Evolutionary conservation across 2,888 invertebrate genomes (phyloP).

Genomic region (Dynastes maya): DNA sequence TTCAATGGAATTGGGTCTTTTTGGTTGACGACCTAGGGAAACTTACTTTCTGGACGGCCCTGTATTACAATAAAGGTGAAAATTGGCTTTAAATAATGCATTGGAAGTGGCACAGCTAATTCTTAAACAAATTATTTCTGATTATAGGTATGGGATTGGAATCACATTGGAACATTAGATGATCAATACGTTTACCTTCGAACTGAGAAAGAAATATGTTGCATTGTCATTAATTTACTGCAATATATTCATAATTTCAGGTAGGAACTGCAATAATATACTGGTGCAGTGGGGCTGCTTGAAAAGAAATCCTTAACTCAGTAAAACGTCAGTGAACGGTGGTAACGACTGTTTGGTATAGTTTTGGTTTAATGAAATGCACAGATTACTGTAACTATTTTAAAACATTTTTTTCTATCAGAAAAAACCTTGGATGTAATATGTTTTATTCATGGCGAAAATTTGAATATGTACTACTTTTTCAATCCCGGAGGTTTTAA

Average conservation of each 20-base stretch:
- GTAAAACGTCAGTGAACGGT: not conserved
- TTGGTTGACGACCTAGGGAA: not conserved
- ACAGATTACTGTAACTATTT: too few relatives aligned
- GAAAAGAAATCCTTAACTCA: not conserved
- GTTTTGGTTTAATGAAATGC: too few relatives aligned
- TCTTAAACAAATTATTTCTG: not conserved
- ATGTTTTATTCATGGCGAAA: too few relatives aligned
- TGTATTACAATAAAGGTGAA: not conserved
- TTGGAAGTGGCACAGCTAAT: too few relatives aligned
- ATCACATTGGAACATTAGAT: not conserved
- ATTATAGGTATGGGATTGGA: not conserved
- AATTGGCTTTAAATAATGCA: too few relatives aligned
- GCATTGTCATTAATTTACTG: slow-evolving; percentile 22
- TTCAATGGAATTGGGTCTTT: not conserved
- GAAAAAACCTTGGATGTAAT: too few relatives aligned
- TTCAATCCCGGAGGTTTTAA: too few relatives aligned
- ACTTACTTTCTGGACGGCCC: not conserved
- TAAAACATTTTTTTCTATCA: too few relatives aligned
- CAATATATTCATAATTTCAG: slow-evolving; percentile 38
- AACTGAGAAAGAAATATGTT: slow-evolving; percentile 29
- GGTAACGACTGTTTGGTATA: not conserved
- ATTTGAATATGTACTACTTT: too few relatives aligned
- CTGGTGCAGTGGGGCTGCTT: not conserved
- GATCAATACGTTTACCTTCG: not conserved
- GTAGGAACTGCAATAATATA: not conserved